Base-by-base conservation (phyloP, 2,888 invertebrate species). In the Rotaria magnacalcarata region DNA sequence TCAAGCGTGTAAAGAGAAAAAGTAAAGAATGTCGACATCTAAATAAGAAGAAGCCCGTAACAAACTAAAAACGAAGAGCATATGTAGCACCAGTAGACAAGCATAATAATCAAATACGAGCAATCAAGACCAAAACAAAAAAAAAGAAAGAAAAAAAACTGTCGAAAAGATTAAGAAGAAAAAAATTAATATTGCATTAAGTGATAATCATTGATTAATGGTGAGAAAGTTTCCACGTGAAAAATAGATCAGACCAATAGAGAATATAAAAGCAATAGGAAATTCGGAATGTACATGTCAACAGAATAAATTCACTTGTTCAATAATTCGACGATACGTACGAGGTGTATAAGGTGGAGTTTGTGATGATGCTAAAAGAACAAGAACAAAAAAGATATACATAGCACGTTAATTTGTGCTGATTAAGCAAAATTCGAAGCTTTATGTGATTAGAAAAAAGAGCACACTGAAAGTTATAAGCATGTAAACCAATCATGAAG, bases 301-400 rank as follows among this genome's bases (percentile, higher is more conserved):
- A 80, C 43, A 43, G n/a, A 47, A 47, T 80, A 80, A 6, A 47
- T 80, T 80, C 47, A 80, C 80, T 80, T 80, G 80, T 24, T 80
- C 80, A 24, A 80, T 47, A n/a, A 80, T 21, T 80, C 80, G 43
- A 21, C 47, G 43, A 47, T 80, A 80, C 47, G 80, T 80, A 47
- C 80, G 80, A 24, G 80, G 80, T 47, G 80, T 80, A 80, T 80
- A 80, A 1, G 80, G 80, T 47, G 80, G 80, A 80, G 80, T 10
- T 80, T 24, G 24, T 47, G 47, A 80, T n/a, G 47, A 47, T 14
- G 47, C 43, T 43, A 80, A 47, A 80, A 24, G 8, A 21, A 16
- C 14, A n/a, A 54, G 21, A 52, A 52, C 7, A 47, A 4, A 47
- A 47, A 47, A 7, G 47, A 47, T 47, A 34, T 34, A 34, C 34